Evolutionary conservation across 2,888 invertebrate genomes (phyloP), one percentile per base, ranked within the genome.

Genomic region (Tolmerus cingulatus): DNA sequence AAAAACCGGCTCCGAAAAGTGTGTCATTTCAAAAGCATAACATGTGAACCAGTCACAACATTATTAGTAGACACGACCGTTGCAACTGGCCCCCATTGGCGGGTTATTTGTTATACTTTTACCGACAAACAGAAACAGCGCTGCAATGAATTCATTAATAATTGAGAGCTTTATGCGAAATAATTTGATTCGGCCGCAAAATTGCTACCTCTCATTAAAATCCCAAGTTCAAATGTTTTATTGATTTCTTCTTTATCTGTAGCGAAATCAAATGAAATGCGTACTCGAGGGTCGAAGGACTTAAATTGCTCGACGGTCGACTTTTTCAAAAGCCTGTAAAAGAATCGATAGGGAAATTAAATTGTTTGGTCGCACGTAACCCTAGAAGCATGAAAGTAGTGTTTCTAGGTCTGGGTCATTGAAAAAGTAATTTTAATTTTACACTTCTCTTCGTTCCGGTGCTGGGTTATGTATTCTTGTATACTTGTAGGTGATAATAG

Each of bases 1-100:
- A 40, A 19, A 78, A 78, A 78, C 78, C 78, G 37, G 78, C 78
- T 78, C 37, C 43, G 12, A 37, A 78, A 78, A 78, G 78, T 78
- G 43, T 78, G 78, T 78, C 78, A 78, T 43, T 43, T 43, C 78
- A n/a, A 43, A 66, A 66, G 66, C 27, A 66, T 27, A 27, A 12
- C 19, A 23, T 1, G 1, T 12, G 8, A 66, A 66, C 66, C 19
- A 66, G 66, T 9, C 57, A 57, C 27, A 66, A 66, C 9, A 66
- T 27, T 51, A 51, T 51, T 66, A 66, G 23, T 9, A 66, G 27
- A 19, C 66, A 66, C 66, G 12, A 66, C 8, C 23, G 66, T 66
- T 27, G 66, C 66, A 23, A 27, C 8, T 27, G 27, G 66, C 12
- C 66, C 27, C 66, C 66, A 14, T 23, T 66, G 66, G 27, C 1